Base-by-base conservation (phyloP, 2,113 vertebrate genomes). In the Apistogramma diplotaenia region DNA sequence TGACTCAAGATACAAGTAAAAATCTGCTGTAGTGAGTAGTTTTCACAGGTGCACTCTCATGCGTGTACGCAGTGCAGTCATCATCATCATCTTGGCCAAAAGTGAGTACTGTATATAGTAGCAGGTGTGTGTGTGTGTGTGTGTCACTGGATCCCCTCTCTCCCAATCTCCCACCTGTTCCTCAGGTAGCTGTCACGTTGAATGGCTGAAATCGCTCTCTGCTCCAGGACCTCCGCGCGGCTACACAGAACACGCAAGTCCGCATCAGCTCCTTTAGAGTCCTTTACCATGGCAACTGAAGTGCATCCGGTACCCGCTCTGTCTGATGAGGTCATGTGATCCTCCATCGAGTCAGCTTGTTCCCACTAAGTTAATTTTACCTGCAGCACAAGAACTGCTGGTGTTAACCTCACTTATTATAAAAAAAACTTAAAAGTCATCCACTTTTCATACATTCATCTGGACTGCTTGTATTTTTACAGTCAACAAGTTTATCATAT, bases 111-210 rank as follows among this genome's bases (percentile, higher is more conserved):
- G n/a, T n/a, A 67, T 88, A 86, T 83, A 58, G 87, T 74, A 76
- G 79, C 85, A 81, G 55, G 79, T 82, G 81, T 83, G 82, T 83
- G 31, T 4, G 82, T 83, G 31, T 4, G 8, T 35, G 76, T 87
- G 57, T 86, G 76, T 87, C 86, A 92, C 85, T 78, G 76, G 91
- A 92, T 92, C 87, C 80, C 74, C 67, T 87, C 71, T 74, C 80
- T 46, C 33, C 31, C 31, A 73, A 35, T 12, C 70, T 73, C 80
- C 94, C 95, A 97, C 97, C 96, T 96, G 53, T 85, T 93, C 83
- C 82, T 90, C 73, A 93, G 84, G 74, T 87, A 76, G 15, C 91
- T 87, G 74, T 95, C 90, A 2, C 93, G 85, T 40, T 77, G 86
- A 75, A 86, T 0, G 5, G 33, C 54, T 43, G 89, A 91, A 76